Percentiles rank a stretch among this genome's conserved stretches.
These are phyloP conservation scores for Stichopus chloronotus DNA, from an alignment of 35 echinoderm and acorn worm species.

Conservation along the genomic window DNA sequence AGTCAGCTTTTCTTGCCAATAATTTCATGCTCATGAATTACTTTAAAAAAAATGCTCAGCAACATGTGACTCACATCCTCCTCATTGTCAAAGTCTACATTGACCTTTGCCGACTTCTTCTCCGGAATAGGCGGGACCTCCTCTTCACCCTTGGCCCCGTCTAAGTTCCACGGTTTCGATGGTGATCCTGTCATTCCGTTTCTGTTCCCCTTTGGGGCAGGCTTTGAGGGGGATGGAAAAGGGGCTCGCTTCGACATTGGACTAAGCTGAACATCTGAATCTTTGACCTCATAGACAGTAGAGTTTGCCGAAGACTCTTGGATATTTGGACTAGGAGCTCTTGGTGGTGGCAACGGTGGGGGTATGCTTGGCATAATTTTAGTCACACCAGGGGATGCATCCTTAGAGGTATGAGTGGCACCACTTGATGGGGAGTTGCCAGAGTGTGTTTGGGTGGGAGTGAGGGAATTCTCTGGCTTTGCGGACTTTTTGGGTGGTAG, in stretches of 20 bases:
- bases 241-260: slow-evolving; percentile 34
- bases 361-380: slow-evolving; percentile 58
- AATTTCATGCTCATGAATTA: too few relatives aligned
- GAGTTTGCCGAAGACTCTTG: not conserved
- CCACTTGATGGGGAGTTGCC: slow-evolving; percentile 28
- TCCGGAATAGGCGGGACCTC: not conserved
- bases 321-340: slow-evolving; percentile 35
- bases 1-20: too few relatives aligned
- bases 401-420: slow-evolving; percentile 5
- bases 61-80: slow-evolving; percentile 1
- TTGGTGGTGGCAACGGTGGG: slow-evolving; percentile 74
- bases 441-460: not conserved
- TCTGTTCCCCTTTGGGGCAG: not conserved
- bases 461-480: not conserved
- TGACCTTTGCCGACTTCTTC: not conserved
- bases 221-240: not conserved
- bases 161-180: not conserved
- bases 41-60: too few relatives aligned
- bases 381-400: not conserved
- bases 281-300: slow-evolving; percentile 8
- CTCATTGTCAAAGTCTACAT: not conserved
- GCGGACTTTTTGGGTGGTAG: not conserved
- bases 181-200: not conserved
- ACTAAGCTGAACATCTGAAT: slow-evolving; percentile 6
- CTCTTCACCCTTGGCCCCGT: not conserved